These are phyloP conservation scores for Hyalella azteca DNA, from an alignment of 2,888 invertebrate genomes.

Conservation along the genomic window DNA sequence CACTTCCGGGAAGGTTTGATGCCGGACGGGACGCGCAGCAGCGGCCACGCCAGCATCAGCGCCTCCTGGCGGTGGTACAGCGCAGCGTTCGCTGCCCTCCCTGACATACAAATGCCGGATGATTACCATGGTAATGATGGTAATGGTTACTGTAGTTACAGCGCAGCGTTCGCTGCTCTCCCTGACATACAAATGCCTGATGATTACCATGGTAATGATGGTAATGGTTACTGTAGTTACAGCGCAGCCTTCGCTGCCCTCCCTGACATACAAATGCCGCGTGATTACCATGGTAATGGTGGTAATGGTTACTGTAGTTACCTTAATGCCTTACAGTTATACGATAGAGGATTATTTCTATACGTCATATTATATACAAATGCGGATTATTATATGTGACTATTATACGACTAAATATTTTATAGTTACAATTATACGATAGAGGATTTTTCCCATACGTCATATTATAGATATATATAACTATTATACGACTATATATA, in stretches of 20 bases:
- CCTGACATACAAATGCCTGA: constrained; percentile 76
- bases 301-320: too few species aligned
- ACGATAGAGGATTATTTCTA: too few species aligned
- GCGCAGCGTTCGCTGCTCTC: constrained; percentile 79
- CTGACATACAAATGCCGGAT: constrained; percentile 75
- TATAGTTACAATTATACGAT: too few species aligned
- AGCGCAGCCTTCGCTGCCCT: constrained; percentile 81
- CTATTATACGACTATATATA: too few species aligned
- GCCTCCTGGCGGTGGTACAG: constrained; percentile 79
- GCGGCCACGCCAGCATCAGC: constrained; percentile 65
- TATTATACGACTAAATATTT: too few species aligned
- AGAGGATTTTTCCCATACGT: too few species aligned
- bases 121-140: constrained; percentile 75
- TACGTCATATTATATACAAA: too few species aligned
- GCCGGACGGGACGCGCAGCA: constrained; percentile 26
- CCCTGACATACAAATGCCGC: constrained; percentile 75
- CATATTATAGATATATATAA: too few species aligned
- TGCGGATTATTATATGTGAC: too few species aligned
- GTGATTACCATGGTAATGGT: constrained; percentile 75
- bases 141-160: too few species aligned
- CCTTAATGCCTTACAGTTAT: constrained; percentile 81
- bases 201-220: constrained; percentile 74
- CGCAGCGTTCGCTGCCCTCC: constrained; percentile 80
- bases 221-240: too few species aligned
- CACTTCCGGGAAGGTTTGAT: background rate